Percentiles rank a stretch among this genome's conserved stretches.
Conservation (phyloP, 1,140 invertebrate genomes). For the Triops cancriformis region DNA sequence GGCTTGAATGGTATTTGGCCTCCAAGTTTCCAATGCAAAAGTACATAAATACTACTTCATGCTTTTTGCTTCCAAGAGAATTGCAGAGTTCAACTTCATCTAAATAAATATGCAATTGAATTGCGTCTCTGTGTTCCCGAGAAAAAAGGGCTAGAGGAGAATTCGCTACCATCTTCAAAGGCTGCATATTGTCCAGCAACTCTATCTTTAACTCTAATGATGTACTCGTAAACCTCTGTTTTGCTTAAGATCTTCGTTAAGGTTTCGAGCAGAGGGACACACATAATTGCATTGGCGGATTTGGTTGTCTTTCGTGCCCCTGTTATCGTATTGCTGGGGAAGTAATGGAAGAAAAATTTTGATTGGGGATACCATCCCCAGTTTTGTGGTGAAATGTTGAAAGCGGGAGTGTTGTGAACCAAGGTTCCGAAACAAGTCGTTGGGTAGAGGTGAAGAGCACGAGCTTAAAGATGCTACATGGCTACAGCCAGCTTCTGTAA, state of each 20-base stretch:
- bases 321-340: not conserved
- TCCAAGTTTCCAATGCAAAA: not conserved
- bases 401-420: not conserved
- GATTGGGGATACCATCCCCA: not conserved
- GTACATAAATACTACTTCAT: conserved; percentile 14
- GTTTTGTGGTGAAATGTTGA: not conserved
- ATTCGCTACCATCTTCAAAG: conserved; percentile 5
- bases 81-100: conserved; percentile 21
- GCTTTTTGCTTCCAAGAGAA: not conserved
- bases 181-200: not conserved
- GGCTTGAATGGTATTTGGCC: not conserved
- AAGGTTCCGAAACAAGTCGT: not conserved
- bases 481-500: no score
- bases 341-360: not conserved
- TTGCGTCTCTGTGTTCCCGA: not conserved
- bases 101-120: conserved; percentile 4
- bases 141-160: not conserved
- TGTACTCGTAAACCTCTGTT: not conserved
- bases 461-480: no score
- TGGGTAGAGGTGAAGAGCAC: not conserved
- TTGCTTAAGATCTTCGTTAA: not conserved
- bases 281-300: not conserved
- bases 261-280: not conserved
- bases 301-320: not conserved
- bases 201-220: not conserved